Conservation (phyloP, 2,888 invertebrate species). For the Hypselothyrea guttata region DNA sequence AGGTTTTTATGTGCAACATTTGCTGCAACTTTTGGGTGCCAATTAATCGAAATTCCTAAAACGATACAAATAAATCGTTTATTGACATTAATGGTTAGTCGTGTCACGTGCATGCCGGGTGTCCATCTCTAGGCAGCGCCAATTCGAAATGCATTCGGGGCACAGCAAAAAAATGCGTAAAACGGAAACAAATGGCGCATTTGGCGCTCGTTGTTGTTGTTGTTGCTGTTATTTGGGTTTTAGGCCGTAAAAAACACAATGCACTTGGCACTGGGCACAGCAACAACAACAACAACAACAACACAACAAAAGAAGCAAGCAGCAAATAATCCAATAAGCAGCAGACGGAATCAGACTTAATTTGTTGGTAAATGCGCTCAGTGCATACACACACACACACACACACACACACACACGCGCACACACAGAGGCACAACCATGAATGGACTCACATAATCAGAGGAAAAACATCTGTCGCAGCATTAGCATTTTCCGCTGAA, state of each 20-base stretch:
- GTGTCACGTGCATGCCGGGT: too few relatives aligned
- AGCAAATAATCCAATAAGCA: slow-evolving; percentile 49
- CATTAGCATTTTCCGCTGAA: slow-evolving; percentile 65
- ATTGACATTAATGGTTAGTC: too few relatives aligned
- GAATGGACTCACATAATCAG: slow-evolving; percentile 46
- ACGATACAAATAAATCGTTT: too few relatives aligned
- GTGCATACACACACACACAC: slow-evolving; percentile 2
- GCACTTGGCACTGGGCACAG: slow-evolving; percentile 19
- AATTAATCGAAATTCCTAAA: too few relatives aligned
- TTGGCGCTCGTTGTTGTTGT: slow-evolving; percentile 23
- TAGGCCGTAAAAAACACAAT: slow-evolving; percentile 15
- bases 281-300: slow-evolving; percentile 10
- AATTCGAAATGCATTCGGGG: slow-evolving; percentile 25
- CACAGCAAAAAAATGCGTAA: slow-evolving; percentile 36
- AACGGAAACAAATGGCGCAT: slow-evolving; percentile 47
- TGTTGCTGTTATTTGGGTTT: slow-evolving; percentile 21
- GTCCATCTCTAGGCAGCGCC: neutral
- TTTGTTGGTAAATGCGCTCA: slow-evolving; percentile 23
- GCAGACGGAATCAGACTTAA: slow-evolving; percentile 32
- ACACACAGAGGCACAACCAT: slow-evolving; percentile 8
- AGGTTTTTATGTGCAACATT: too few relatives aligned
- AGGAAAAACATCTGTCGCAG: slow-evolving; percentile 65
- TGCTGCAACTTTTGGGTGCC: too few relatives aligned
- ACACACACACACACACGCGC: slow-evolving; percentile 6
- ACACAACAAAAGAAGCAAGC: too few relatives aligned